A percentile compares a stretch with the other conserved stretches of the same genome.
These are phyloP conservation scores for Whitmania pigra DNA, from an alignment of 1,140 invertebrate species.

Conservation along the genomic window DNA sequence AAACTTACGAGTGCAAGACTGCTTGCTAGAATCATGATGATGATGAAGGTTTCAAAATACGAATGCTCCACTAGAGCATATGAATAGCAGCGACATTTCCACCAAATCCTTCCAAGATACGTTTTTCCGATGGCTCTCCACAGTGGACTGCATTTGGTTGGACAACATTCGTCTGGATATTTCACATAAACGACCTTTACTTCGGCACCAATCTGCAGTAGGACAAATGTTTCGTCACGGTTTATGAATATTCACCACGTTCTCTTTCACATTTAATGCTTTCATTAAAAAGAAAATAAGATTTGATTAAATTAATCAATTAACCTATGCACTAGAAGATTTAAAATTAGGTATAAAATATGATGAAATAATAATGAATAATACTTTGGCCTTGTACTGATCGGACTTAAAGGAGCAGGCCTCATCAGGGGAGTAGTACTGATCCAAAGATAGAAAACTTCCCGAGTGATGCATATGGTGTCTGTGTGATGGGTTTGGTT, in stretches of 20 bases:
- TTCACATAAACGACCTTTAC: conserved; percentile 34
- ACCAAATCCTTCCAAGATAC: conserved; percentile 85
- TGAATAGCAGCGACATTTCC: conserved; percentile 74
- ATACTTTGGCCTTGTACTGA: too few species aligned
- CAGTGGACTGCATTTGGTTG: conserved; percentile 33
- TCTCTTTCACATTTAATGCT: background rate
- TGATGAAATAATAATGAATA: too few species aligned
- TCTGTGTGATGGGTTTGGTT: background rate
- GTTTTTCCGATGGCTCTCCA: conserved; percentile 38
- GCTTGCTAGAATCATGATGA: conserved; percentile 92
- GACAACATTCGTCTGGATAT: conserved; percentile 80
- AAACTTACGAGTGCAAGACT: conserved; percentile 80
- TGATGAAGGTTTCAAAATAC: conserved; percentile 97
- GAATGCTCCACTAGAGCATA: conserved; percentile 92
- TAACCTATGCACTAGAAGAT: background rate
- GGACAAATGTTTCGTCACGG: too few species aligned
- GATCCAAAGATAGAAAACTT: conserved; percentile 8
- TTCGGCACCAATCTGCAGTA: background rate
- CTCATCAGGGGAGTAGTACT: background rate
- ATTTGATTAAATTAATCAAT: background rate
- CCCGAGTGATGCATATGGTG: background rate
- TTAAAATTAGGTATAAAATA: background rate
- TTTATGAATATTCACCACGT: too few species aligned
- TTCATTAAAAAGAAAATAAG: background rate
- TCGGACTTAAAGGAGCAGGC: too few species aligned